These are phyloP conservation scores for human DNA, from an alignment of 2,113 vertebrate genomes.

Conservation along the genomic window GRCh38 chr16:2650501-2651000, in stretches of 20 bases:
- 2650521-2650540: background rate
- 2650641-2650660: fast-evolving
- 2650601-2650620: background rate
- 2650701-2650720: background rate
- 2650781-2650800: background rate
- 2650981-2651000: background rate
- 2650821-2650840: background rate
- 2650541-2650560: background rate
- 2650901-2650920: background rate
- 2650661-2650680: background rate
- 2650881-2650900: background rate
- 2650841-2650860: background rate
- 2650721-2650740: background rate
- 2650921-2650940: background rate
- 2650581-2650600: background rate
- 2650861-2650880: background rate
- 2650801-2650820: background rate
- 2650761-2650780: background rate
- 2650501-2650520: background rate
- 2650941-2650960: background rate
- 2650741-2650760: background rate
- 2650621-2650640: background rate
- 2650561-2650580: background rate
- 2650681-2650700: background rate
- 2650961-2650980: background rate